Evolutionary conservation across 1,140 invertebrate species (phyloP).

Genomic region (Caenorhabditis inopinata): DNA sequence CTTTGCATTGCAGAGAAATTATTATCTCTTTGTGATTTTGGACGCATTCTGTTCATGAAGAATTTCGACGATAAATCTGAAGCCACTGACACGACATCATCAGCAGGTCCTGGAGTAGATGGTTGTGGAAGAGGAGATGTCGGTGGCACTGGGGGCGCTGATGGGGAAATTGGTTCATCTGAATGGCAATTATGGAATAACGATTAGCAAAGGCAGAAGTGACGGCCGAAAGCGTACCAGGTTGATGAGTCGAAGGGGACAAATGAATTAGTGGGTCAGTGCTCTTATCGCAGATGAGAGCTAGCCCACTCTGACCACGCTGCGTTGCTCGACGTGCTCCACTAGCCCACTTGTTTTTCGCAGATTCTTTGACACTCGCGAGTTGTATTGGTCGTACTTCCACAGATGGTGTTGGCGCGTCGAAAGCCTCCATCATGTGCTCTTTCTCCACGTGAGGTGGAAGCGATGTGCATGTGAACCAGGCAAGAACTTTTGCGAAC

Average conservation of each 20-base stretch:
- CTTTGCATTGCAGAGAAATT: background rate
- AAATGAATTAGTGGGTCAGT: conserved; percentile 57
- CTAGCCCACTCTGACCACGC: conserved; percentile 45
- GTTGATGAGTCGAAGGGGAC: conserved; percentile 8
- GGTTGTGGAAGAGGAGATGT: conserved; percentile 5
- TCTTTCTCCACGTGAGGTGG: conserved; percentile 61
- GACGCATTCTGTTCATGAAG: conserved; percentile 20
- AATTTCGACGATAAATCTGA: conserved; percentile 25
- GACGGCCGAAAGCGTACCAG: background rate
- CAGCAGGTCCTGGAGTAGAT: background rate
- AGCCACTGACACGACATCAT: background rate
- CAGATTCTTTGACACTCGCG: conserved; percentile 19
- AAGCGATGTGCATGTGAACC: conserved; percentile 58
- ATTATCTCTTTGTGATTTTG: conserved; percentile 5
- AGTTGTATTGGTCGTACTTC: conserved; percentile 37
- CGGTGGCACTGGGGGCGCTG: background rate
- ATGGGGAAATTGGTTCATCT: conserved; percentile 19
- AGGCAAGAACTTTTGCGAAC: conserved; percentile 53
- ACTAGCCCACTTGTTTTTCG: conserved; percentile 16
- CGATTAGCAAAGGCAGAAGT: no score
- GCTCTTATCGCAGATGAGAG: conserved; percentile 55
- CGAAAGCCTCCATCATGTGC: conserved; percentile 45
- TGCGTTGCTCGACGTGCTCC: conserved; percentile 17
- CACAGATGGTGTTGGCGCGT: conserved; percentile 32
- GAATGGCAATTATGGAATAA: background rate